A percentile compares a stretch with the other conserved stretches of the same genome.
phyloP scores from a whole-genome alignment of 1,140 invertebrate species.

The Rhagoletis zephyria region DNA sequence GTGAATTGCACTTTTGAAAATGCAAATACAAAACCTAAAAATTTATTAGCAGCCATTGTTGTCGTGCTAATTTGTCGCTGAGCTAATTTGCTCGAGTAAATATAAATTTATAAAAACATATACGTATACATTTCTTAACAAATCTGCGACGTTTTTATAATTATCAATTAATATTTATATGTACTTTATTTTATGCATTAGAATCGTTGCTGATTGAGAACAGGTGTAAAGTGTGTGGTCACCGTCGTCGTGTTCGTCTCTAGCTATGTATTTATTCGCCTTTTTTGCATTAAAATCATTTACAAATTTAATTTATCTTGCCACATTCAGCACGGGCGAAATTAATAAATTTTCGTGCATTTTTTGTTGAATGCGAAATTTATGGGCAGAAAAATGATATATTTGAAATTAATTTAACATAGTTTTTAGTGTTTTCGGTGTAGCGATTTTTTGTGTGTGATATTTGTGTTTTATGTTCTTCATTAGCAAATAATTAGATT shows the following conservation, averaged over 20 bases:
- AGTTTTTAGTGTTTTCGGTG: neutral
- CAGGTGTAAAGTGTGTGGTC: neutral
- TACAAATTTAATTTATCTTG: slow-evolving; percentile 25
- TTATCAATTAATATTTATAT: slow-evolving; percentile 4
- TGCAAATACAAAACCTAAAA: neutral
- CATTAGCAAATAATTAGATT: no score
- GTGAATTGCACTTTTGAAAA: slow-evolving; percentile 10
- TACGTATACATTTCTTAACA: neutral
- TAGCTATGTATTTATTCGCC: neutral
- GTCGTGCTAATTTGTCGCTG: slow-evolving; percentile 24
- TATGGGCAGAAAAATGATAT: slow-evolving; percentile 32
- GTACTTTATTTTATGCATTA: no score
- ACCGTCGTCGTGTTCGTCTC: neutral
- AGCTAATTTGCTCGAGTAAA: neutral
- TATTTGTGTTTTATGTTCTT: neutral
- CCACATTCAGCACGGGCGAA: neutral
- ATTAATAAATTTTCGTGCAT: slow-evolving; percentile 36
- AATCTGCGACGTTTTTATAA: neutral
- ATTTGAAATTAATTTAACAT: slow-evolving; percentile 37
- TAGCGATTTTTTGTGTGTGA: neutral
- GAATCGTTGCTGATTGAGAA: neutral
- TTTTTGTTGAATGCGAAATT: slow-evolving; percentile 17
- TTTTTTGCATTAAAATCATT: neutral
- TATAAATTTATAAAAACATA: neutral
- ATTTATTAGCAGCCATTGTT: neutral